A percentile compares a stretch with the other conserved stretches of the same genome.
Evolutionary conservation across 2,797 vertebrate species (phyloP).

Genomic region (Crenichthys baileyi): DNA sequence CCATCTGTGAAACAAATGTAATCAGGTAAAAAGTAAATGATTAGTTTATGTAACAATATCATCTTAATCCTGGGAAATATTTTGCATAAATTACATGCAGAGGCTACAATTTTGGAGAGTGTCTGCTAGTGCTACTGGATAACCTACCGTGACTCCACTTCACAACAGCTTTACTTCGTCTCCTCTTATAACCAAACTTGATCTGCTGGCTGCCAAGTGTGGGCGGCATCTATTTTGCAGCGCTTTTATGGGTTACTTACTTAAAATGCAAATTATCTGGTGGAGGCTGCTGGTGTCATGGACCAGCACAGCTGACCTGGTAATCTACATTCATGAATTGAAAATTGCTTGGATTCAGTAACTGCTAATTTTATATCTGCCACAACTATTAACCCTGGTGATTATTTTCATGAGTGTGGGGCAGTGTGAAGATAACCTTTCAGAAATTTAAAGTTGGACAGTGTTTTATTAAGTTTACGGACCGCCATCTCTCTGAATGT

Average conservation of each 20-base stretch:
- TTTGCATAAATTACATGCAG: not conserved
- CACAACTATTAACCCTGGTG: conserved; percentile 6
- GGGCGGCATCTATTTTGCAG: conserved; percentile 33
- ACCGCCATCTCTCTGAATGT: not conserved
- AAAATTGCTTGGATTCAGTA: conserved; percentile 21
- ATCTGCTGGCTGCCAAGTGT: conserved; percentile 26
- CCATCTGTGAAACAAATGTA: not conserved
- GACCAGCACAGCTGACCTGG: conserved; percentile 24
- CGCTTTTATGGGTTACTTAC: conserved; percentile 40
- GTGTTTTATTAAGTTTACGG: conserved; percentile 5
- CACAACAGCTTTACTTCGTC: conserved; percentile 2
- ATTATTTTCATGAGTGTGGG: conserved; percentile 18
- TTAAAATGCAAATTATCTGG: conserved; percentile 43
- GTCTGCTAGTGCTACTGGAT: not conserved
- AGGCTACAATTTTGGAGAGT: not conserved
- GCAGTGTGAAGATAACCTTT: conserved; percentile 11
- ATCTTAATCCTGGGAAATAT: not conserved
- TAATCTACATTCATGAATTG: conserved; percentile 38
- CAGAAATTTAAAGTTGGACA: not conserved
- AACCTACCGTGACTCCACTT: conserved; percentile 1
- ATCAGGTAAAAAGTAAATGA: not conserved
- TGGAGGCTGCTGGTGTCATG: conserved; percentile 24
- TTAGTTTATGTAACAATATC: not conserved
- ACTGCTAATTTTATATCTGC: conserved; percentile 4
- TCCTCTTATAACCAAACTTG: conserved; percentile 16